These are phyloP conservation scores for Platanista minor DNA, from an alignment of 2,113 vertebrate species.

Conservation along the genomic window DNA sequence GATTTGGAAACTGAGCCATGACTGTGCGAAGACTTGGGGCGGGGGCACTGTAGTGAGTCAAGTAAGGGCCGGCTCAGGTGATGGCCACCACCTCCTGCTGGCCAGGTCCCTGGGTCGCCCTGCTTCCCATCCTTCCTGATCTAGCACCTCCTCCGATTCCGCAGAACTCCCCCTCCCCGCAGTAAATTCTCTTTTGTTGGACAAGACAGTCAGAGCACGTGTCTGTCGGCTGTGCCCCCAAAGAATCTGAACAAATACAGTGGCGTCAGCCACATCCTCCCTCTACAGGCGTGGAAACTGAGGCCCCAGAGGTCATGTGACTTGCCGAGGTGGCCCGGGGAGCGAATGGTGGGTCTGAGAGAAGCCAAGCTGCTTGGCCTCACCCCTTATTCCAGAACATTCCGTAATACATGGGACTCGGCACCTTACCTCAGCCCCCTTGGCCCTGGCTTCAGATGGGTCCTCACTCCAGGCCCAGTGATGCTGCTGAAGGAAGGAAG, in stretches of 20 bases:
- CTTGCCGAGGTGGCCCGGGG: background rate
- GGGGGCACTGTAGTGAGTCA: accelerated
- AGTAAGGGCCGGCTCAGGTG: background rate
- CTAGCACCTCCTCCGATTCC: accelerated
- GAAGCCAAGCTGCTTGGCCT: background rate
- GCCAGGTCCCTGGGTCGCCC: accelerated
- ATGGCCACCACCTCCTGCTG: accelerated
- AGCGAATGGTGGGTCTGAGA: accelerated
- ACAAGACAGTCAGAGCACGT: accelerated
- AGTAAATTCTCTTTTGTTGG: accelerated
- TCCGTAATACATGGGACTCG: accelerated
- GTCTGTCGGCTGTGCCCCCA: too few species aligned
- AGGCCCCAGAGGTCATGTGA: accelerated
- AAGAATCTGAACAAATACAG: accelerated
- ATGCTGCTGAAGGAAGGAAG: background rate
- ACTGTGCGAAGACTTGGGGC: accelerated
- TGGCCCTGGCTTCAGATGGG: accelerated
- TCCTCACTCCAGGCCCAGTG: accelerated
- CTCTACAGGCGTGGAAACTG: background rate
- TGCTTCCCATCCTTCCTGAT: background rate
- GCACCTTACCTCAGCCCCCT: background rate
- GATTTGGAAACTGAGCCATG: background rate
- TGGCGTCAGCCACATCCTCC: background rate
- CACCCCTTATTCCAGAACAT: accelerated
- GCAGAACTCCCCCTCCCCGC: background rate